Evolutionary conservation across 2,113 vertebrate genomes (phyloP).

Genomic region (Labeo rohita): DNA sequence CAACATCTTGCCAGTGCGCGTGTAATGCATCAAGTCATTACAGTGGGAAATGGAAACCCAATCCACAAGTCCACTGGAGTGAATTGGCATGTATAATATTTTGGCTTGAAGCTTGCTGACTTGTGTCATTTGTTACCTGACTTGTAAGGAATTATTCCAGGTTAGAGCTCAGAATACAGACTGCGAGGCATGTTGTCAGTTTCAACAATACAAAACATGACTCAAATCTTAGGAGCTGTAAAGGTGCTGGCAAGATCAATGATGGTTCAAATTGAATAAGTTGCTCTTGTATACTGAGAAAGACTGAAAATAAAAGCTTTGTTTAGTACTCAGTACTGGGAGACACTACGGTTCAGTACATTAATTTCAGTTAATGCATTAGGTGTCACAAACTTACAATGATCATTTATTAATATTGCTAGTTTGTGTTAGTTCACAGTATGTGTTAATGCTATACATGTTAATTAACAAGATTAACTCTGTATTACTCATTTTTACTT

Average conservation of each 20-base stretch:
- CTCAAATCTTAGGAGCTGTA: not conserved
- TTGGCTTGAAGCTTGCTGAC: not conserved
- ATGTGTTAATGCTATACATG: not conserved
- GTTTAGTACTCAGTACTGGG: not conserved
- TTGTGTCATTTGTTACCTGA: not conserved
- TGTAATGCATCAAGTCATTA: not conserved
- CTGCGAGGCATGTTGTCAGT: not conserved
- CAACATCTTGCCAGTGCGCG: not conserved
- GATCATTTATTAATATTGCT: not conserved
- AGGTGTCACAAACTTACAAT: not conserved
- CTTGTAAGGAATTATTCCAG: not conserved
- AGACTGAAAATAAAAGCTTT: not conserved
- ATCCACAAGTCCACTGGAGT: not conserved
- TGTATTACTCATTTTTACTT: not conserved
- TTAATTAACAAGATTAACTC: not conserved
- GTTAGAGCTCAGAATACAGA: not conserved
- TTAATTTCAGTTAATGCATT: not conserved
- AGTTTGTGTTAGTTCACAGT: not conserved
- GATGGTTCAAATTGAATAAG: not conserved
- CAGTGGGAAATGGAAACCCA: not conserved
- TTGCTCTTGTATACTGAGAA: not conserved
- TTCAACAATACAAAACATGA: not conserved
- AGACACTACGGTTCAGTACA: not conserved
- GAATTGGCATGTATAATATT: too few relatives aligned
- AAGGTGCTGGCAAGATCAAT: constrained; percentile 24